A percentile compares a stretch with the other conserved stretches of the same genome.
These are phyloP conservation scores for Pteropus rufus DNA, from an alignment of 2,797 vertebrate species.

Conservation along the genomic window DNA sequence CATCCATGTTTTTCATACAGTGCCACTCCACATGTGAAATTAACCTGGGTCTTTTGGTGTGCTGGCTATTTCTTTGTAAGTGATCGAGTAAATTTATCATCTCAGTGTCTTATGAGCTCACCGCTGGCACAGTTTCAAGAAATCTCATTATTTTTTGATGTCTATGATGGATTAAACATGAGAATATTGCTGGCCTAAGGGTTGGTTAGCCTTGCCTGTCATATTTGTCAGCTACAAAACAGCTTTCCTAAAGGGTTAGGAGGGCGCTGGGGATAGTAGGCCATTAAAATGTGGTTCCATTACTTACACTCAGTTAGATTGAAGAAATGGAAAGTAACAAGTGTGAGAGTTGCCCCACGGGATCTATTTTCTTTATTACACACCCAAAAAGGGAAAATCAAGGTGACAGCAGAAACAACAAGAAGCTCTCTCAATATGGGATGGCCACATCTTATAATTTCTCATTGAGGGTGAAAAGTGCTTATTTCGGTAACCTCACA, in stretches of 20 bases:
- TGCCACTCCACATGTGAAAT: slow-evolving; percentile 17
- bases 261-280: slow-evolving; percentile 65
- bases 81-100: slow-evolving; percentile 78
- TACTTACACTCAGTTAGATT: slow-evolving; percentile 74
- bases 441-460: slow-evolving; percentile 56
- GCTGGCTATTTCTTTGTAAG: slow-evolving; percentile 64
- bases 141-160: slow-evolving; percentile 83
- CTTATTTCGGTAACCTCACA: slow-evolving; percentile 11
- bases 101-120: slow-evolving; percentile 77
- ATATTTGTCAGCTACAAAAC: slow-evolving; percentile 78
- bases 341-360: slow-evolving; percentile 71
- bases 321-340: slow-evolving; percentile 76
- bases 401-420: slow-evolving; percentile 64
- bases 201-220: slow-evolving; percentile 75
- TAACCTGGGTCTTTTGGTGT: slow-evolving; percentile 24
- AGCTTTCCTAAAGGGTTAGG: slow-evolving; percentile 69
- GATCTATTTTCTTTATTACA: slow-evolving; percentile 71
- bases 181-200: slow-evolving; percentile 80
- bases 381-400: slow-evolving; percentile 59
- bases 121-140: slow-evolving; percentile 76
- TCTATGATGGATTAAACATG: slow-evolving; percentile 80
- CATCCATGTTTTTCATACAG: background rate
- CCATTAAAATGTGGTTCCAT: slow-evolving; percentile 78
- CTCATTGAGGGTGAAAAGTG: slow-evolving; percentile 49
- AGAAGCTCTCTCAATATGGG: slow-evolving; percentile 42